Conservation (phyloP, 2,888 invertebrate species). For the Tipula vernalis region DNA sequence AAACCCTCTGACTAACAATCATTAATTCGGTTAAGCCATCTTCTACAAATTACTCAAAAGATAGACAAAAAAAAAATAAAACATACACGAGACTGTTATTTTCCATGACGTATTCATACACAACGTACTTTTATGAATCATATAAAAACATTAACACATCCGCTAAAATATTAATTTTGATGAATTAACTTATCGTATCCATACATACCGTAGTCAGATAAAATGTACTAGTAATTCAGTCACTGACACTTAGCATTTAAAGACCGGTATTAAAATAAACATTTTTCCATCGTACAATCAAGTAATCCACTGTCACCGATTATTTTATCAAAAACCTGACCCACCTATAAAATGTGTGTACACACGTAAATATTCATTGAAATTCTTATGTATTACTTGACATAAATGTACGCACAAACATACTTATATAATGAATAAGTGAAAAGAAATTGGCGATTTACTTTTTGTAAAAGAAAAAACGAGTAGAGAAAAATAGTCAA, state of each 20-base stretch:
- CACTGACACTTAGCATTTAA: neutral
- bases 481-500: no score
- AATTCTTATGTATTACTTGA: neutral
- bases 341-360: neutral
- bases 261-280: neutral
- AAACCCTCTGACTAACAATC: no score
- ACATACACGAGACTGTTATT: neutral
- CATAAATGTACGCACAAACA: neutral
- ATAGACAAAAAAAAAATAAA: neutral
- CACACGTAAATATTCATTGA: neutral
- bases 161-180: neutral
- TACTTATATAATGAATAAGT: neutral
- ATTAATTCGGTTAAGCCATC: neutral
- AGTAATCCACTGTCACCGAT: neutral
- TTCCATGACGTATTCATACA: neutral
- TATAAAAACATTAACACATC: neutral
- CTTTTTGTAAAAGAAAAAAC: no score
- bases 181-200: neutral
- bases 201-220: neutral
- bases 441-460: neutral
- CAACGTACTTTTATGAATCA: neutral
- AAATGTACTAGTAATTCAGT: neutral
- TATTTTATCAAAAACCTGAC: neutral
- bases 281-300: neutral
- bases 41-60: neutral